phyloP scores from a whole-genome alignment of 2,888 invertebrate species.

The Isoperla grammatica region DNA sequence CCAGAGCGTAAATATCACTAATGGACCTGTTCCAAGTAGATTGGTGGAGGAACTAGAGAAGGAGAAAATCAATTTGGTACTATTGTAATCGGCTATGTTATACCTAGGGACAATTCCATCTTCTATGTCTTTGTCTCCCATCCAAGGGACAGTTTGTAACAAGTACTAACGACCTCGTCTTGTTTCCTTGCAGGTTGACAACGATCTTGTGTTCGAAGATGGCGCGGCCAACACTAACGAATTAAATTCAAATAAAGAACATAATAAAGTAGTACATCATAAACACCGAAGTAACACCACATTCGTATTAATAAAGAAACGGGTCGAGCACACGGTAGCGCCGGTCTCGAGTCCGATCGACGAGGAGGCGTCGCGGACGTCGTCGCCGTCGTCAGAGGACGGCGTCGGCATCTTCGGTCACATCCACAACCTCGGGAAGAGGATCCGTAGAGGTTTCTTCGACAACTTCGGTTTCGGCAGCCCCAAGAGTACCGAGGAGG shows the following conservation, averaged over 20 bases:
- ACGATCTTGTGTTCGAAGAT: conserved; percentile 32
- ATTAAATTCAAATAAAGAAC: neutral
- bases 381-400: neutral
- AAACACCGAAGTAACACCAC: neutral
- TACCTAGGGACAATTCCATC: no score
- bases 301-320: neutral
- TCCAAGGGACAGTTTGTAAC: no score
- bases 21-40: no score
- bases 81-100: no score
- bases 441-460: neutral
- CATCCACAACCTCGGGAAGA: conserved; percentile 3
- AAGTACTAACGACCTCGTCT: no score
- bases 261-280: neutral
- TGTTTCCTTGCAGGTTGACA: conserved; percentile 21
- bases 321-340: conserved; percentile 7
- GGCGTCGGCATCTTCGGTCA: neutral
- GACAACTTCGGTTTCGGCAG: neutral
- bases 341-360: conserved; percentile 22
- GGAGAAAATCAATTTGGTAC: no score
- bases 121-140: no score
- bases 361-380: neutral
- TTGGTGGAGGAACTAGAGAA: no score
- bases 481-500: neutral
- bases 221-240: neutral
- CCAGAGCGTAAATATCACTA: no score